These are phyloP conservation scores for Vicugna pacos DNA, from an alignment of 2,113 vertebrate species.

Conservation along the genomic window DNA sequence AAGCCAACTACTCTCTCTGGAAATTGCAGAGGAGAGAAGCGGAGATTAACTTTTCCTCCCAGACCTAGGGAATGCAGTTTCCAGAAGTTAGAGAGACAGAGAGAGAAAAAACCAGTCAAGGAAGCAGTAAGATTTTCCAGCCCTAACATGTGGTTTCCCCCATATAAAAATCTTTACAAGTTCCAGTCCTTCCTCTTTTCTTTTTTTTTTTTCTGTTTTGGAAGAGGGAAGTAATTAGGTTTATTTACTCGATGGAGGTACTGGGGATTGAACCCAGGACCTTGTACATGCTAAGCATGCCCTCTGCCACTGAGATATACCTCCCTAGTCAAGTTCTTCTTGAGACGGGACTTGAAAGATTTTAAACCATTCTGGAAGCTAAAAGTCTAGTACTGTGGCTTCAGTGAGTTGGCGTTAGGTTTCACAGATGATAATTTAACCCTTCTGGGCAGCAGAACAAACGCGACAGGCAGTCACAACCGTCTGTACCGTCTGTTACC, in stretches of 20 bases:
- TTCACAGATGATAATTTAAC: neutral
- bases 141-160: neutral
- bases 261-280: no score
- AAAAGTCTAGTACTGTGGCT: neutral
- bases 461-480: neutral
- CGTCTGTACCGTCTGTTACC: no score
- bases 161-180: constrained; percentile 23
- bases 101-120: neutral
- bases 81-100: neutral
- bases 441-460: neutral
- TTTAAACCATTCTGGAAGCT: constrained; percentile 26
- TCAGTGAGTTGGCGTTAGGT: neutral
- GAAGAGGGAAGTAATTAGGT: no score
- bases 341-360: neutral
- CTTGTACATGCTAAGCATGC: no score
- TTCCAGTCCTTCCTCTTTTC: neutral
- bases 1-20: neutral
- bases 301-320: no score
- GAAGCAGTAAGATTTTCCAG: constrained; percentile 41
- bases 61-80: neutral
- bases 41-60: neutral
- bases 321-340: neutral
- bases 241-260: no score
- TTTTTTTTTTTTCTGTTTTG: no score
- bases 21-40: neutral